Evolutionary conservation across 1,140 invertebrate genomes (phyloP).

Genomic region (Pissodes strobi): DNA sequence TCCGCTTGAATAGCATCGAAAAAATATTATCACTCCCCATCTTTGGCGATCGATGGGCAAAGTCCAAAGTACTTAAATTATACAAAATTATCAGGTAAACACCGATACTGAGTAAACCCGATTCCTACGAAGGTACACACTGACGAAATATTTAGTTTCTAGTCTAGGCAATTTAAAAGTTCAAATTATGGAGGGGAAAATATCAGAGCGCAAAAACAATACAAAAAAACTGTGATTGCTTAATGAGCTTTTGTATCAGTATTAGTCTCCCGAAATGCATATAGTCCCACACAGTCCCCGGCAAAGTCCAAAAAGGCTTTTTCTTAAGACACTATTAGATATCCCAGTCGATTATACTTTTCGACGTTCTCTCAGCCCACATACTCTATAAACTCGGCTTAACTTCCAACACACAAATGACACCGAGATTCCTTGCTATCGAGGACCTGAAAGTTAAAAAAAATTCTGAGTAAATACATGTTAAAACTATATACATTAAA

Average conservation of each 20-base stretch:
- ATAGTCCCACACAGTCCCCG: background rate
- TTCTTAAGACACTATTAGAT: slow-evolving; percentile 2
- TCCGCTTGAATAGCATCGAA: slow-evolving; percentile 22
- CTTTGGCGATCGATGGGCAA: background rate
- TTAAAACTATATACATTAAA: background rate
- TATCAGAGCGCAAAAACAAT: background rate
- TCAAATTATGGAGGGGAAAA: background rate
- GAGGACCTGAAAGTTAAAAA: slow-evolving; percentile 16
- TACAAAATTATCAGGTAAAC: background rate
- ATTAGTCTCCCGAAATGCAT: slow-evolving; percentile 22
- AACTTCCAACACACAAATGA: slow-evolving; percentile 1
- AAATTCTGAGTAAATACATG: background rate
- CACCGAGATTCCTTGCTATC: slow-evolving; percentile 6
- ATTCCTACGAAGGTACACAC: background rate
- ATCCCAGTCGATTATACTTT: slow-evolving; percentile 15
- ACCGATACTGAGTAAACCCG: background rate
- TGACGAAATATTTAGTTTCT: background rate
- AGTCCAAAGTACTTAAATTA: background rate
- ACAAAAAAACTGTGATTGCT: too few relatives aligned
- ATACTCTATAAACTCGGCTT: slow-evolving; percentile 12
- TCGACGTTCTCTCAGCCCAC: slow-evolving; percentile 24
- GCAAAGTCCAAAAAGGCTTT: slow-evolving; percentile 8
- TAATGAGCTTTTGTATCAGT: slow-evolving; percentile 7
- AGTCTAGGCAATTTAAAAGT: background rate
- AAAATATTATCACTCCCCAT: slow-evolving; percentile 30